Base-by-base conservation (phyloP, 1,140 invertebrate species). In the Aricia agestis region DNA sequence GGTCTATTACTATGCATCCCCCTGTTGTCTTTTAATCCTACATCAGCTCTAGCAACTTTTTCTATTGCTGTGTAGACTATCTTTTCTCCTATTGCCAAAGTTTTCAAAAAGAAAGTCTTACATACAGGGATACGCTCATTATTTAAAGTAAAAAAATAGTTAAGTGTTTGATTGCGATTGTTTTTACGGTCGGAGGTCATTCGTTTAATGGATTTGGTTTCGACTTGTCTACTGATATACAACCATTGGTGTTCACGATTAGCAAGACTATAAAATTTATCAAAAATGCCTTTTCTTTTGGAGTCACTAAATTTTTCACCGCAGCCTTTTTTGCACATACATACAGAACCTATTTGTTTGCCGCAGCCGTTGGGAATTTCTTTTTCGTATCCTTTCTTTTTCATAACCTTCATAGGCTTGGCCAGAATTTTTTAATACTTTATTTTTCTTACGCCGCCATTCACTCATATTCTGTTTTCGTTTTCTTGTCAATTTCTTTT, bases 151-250 rank as follows among this genome's bases (percentile, higher is more conserved):
- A 77, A 72, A 69, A 67, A 73, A 67, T 73, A 73, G 45, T 66
- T 71, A 3, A 77, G 65, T 42, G 76, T 77, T 70, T 77, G 76
- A 17, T 69, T 74, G 19, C 69, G 71, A 45, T 77, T 77, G 63
- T 73, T 77, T 74, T 74, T 74, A 19, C 75, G 70, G 36, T 74
- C 66, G 68, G 71, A 32, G 4, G 68, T 72, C 75, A 74, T 74
- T 74, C 70, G 31, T 71, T 77, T 77, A 45, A 77, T 76, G 59
- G 59, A 69, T 72, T 77, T 41, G 42, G 68, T 45, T 71, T 74
- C 45, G 17, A 68, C 42, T 57, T 74, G 31, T 72, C 66, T 69
- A 52, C 25, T 72, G 13, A 76, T 71, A 66, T 74, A 74, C 25
- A 66, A 66, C 63, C 63, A 58, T 58, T 58, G 57, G n/a, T 6